phyloP scores from a whole-genome alignment of 2,888 invertebrate species.

The Pollenia labialis region DNA sequence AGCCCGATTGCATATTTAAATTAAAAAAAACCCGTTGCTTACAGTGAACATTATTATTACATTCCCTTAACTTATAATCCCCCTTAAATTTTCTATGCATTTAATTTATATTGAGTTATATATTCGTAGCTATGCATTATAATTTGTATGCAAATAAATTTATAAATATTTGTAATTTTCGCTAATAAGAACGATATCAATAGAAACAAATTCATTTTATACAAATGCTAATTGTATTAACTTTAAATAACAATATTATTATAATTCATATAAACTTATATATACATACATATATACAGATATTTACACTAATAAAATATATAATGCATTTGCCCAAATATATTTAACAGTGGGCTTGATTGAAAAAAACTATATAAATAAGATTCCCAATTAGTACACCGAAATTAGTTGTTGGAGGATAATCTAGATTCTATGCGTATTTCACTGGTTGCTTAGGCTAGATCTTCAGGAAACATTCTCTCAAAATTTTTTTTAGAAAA shows the following conservation, averaged over 20 bases:
- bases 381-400: too few relatives aligned
- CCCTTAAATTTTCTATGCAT: not conserved
- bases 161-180: slow-evolving; percentile 33
- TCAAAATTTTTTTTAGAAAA: too few relatives aligned
- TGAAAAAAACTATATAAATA: too few relatives aligned
- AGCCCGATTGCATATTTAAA: too few relatives aligned
- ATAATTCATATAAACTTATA: not conserved
- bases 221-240: slow-evolving; percentile 57
- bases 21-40: not conserved
- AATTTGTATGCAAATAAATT: slow-evolving; percentile 16
- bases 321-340: not conserved
- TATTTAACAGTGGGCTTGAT: not conserved
- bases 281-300: not conserved
- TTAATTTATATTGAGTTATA: slow-evolving; percentile 4
- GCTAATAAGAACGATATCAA: slow-evolving; percentile 32
- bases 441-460: too few relatives aligned
- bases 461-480: too few relatives aligned
- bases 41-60: not conserved
- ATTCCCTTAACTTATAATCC: slow-evolving; percentile 13
- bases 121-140: not conserved
- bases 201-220: slow-evolving; percentile 53
- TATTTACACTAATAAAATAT: not conserved
- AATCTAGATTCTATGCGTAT: too few relatives aligned
- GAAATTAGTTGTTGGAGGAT: too few relatives aligned
- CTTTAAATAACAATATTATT: slow-evolving; percentile 57